Conservation (phyloP, 1,140 invertebrate genomes). For the Armadillidium nasatum region DNA sequence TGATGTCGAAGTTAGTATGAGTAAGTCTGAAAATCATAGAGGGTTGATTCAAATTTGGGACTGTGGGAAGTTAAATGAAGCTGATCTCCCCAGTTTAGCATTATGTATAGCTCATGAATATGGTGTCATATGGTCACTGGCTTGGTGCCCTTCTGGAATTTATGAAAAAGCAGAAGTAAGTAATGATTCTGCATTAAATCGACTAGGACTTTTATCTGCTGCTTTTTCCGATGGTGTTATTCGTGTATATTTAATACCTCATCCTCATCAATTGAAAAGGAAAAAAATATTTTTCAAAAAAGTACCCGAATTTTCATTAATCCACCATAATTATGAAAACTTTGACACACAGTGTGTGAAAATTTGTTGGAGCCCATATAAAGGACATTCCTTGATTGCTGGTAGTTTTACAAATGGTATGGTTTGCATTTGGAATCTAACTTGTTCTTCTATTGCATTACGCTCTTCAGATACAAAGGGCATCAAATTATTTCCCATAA, state of each 20-base stretch:
- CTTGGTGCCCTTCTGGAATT: slow-evolving; percentile 71
- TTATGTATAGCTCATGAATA: slow-evolving; percentile 60
- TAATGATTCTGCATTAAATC: slow-evolving; percentile 43
- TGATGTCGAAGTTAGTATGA: background rate
- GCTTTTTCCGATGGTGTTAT: slow-evolving; percentile 61
- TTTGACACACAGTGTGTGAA: slow-evolving; percentile 50
- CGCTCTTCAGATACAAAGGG: slow-evolving; percentile 47
- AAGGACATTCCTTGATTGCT: slow-evolving; percentile 53
- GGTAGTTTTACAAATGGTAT: slow-evolving; percentile 63
- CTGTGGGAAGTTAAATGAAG: slow-evolving; percentile 50
- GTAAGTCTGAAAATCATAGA: slow-evolving; percentile 23
- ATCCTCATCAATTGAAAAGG: slow-evolving; percentile 51
- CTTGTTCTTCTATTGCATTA: slow-evolving; percentile 54
- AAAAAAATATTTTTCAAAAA: slow-evolving; percentile 48
- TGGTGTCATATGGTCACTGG: slow-evolving; percentile 64
- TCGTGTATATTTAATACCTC: slow-evolving; percentile 60
- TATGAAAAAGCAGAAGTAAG: slow-evolving; percentile 47
- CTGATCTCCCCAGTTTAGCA: slow-evolving; percentile 49
- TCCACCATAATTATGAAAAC: slow-evolving; percentile 47
- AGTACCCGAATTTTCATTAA: slow-evolving; percentile 49
- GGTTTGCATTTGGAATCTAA: slow-evolving; percentile 58
- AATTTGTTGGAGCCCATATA: slow-evolving; percentile 52
- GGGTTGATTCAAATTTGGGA: slow-evolving; percentile 61
- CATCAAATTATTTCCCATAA: slow-evolving; percentile 50
- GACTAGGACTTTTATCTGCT: slow-evolving; percentile 65